A percentile compares a stretch with the other conserved stretches of the same genome.
Conservation (phyloP, 1,140 invertebrate species). For the Luehdorfia chinensis region DNA sequence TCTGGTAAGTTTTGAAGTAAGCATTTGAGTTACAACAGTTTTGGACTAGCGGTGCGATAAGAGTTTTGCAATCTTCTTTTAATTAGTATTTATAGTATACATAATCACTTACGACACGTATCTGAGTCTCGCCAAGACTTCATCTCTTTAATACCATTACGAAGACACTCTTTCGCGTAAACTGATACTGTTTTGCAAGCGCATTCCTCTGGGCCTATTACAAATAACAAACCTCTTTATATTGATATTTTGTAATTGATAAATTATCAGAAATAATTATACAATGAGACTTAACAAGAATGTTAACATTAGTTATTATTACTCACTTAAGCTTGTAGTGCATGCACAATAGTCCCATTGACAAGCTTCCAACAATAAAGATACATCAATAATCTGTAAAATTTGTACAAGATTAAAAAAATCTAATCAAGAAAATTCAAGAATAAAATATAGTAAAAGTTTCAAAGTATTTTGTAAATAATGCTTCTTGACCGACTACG, state of each 20-base stretch:
- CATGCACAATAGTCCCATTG: constrained; percentile 89
- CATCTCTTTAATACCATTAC: constrained; percentile 80
- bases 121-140: constrained; percentile 84
- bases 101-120: constrained; percentile 88
- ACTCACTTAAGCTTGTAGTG: constrained; percentile 49
- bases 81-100: too few species aligned
- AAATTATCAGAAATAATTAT: constrained; percentile 1
- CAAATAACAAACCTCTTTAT: too few species aligned
- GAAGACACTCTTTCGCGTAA: constrained; percentile 85
- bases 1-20: too few species aligned
- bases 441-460: too few species aligned
- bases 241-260: background rate
- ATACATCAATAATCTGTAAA: constrained; percentile 75
- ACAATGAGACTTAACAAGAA: constrained; percentile 6
- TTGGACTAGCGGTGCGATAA: too few species aligned
- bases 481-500: too few species aligned
- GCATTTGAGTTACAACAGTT: too few species aligned
- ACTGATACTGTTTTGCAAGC: constrained; percentile 87
- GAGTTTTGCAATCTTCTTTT: too few species aligned
- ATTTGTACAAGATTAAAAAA: constrained; percentile 6
- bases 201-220: constrained; percentile 79
- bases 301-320: background rate
- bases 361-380: constrained; percentile 81
- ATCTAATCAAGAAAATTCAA: background rate
- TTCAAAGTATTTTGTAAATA: too few species aligned